A percentile compares a stretch with the other conserved stretches of the same genome.
Evolutionary conservation across 2,797 vertebrate species (phyloP).

Genomic region (Gorsachius magnificus): DNA sequence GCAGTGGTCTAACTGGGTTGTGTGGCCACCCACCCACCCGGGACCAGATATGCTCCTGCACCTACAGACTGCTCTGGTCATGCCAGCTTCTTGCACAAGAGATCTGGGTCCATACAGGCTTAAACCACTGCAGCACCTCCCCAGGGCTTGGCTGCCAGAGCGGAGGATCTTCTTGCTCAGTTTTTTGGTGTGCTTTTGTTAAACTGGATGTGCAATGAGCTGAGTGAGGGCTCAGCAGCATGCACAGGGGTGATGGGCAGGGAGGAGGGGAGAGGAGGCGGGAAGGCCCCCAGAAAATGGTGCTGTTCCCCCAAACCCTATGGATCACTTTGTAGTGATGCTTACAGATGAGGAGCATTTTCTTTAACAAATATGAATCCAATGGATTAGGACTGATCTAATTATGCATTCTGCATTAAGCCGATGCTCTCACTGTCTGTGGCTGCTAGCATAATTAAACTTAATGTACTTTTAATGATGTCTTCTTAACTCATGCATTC

Average conservation of each 20-base stretch:
- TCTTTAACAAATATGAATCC: conserved; percentile 75
- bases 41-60: background rate
- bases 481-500: conserved; percentile 77
- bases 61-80: background rate
- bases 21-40: fast-evolving
- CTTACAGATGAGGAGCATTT: conserved; percentile 58
- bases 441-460: conserved; percentile 78
- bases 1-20: background rate
- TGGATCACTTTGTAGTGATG: conserved; percentile 24
- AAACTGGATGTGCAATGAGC: background rate
- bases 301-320: background rate
- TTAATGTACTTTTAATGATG: conserved; percentile 82
- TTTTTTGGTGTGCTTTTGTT: background rate
- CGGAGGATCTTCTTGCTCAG: background rate
- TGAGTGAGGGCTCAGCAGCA: background rate
- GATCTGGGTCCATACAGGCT: background rate
- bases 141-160: background rate
- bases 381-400: conserved; percentile 75
- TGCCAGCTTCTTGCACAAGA: background rate
- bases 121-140: background rate
- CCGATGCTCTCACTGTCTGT: conserved; percentile 55
- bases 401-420: conserved; percentile 75
- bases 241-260: background rate
- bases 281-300: background rate
- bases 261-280: background rate